Percentiles rank a stretch among this genome's conserved stretches.
Conservation (phyloP, 2,797 vertebrate genomes). For the Sebastes jordani region DNA sequence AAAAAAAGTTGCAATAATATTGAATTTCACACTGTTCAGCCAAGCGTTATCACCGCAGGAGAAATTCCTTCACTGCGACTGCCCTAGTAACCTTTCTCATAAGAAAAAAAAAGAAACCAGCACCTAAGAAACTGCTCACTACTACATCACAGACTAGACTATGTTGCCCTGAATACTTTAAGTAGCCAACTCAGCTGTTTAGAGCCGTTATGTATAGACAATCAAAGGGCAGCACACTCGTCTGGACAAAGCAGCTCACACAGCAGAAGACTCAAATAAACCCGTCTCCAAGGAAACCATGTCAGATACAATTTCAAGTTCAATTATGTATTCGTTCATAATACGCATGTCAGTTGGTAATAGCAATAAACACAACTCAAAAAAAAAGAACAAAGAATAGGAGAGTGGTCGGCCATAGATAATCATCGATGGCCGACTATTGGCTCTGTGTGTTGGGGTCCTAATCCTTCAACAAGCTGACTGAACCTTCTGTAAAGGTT, state of each 20-base stretch:
- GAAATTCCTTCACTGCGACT: too few relatives aligned
- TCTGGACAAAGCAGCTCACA: neutral
- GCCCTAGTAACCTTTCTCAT: neutral
- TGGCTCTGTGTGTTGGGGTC: neutral
- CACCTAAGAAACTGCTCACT: neutral
- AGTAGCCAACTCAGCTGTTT: conserved; percentile 16
- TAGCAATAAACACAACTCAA: neutral
- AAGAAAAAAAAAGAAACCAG: neutral
- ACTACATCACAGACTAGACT: neutral
- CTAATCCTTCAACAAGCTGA: conserved; percentile 1
- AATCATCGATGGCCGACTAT: neutral
- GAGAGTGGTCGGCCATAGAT: neutral
- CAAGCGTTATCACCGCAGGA: too few relatives aligned
- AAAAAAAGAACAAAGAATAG: neutral
- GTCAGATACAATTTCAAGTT: neutral
- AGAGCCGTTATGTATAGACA: neutral
- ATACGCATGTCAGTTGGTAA: neutral
- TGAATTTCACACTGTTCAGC: too few relatives aligned
- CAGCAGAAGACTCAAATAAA: neutral
- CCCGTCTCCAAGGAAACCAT: neutral
- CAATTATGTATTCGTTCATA: neutral
- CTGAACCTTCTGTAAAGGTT: neutral
- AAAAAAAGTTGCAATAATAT: too few relatives aligned
- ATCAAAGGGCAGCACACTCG: neutral
- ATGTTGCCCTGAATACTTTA: neutral